Base-by-base conservation (phyloP, 1,140 invertebrate genomes). In the Asbolus verrucosus region DNA sequence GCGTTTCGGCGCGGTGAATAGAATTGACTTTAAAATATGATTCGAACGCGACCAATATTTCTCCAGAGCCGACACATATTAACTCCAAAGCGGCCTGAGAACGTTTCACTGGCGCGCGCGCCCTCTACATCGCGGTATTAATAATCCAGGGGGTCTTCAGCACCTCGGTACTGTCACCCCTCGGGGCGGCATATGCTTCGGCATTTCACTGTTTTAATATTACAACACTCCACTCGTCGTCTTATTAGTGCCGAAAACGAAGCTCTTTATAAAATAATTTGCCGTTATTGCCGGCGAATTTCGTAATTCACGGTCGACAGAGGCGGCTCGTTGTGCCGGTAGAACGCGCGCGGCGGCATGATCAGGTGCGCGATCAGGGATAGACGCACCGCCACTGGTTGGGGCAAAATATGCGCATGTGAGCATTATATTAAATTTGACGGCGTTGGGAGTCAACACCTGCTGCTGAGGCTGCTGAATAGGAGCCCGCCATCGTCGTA, bases 1-100 rank as follows among this genome's bases (percentile, higher is more conserved):
- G 15, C 38, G 38, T 46, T 46, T 31, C 19, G 30, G 6, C 36
- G 13, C 36, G 21, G 8, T 43, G 39, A 65, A 73, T 66, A 73
- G 68, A 74, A 74, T 75, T 74, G 72, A 75, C 72, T 75, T 75
- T 75, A 77, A 77, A 74, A 75, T 74, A 75, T 73, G 70, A 77
- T 75, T 73, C 61, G 61, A 74, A 74, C 70, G 72, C 73, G 59
- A 71, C 71, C 73, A 71, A 76, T 76, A 76, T 75, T 73, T 75
- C 73, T 75, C 59, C 54, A 13, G 38, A 43, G 33, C 67, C 73
- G 75, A 76, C 75, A 76, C 72, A 76, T 76, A 76, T 76, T 76
- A 76, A 75, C 73, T 76, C 63, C 67, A 69, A 61, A 38, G 67
- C 70, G 73, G 6, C 33, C 6, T 2, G 54, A 43, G 46, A 70